Evolutionary conservation across 2,888 invertebrate species (phyloP).

Genomic region (Oegoconia quadripuncta): DNA sequence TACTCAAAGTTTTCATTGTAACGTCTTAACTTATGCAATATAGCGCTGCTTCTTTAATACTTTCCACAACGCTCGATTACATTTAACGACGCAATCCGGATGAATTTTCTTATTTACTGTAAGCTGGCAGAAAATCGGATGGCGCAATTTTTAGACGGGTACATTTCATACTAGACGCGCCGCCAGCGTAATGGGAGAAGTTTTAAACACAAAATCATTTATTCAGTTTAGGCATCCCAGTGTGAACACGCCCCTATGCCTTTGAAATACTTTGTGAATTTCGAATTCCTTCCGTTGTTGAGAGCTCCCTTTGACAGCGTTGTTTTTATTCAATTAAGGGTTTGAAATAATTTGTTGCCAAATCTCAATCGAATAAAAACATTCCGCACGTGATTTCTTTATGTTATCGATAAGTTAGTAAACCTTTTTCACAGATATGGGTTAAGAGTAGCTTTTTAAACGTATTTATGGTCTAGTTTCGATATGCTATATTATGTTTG

Average conservation of each 20-base stretch:
- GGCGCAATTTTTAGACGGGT: constrained; percentile 1
- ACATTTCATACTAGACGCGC: constrained; percentile 5
- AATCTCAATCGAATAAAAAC: constrained; percentile 14
- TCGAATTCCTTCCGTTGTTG: not conserved
- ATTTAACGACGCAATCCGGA: constrained; percentile 71
- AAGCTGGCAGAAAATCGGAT: constrained; percentile 63
- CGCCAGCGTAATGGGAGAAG: constrained; percentile 8
- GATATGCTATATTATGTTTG: too few species aligned
- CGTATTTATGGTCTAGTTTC: too few species aligned
- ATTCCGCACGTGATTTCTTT: not conserved
- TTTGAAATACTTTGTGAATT: constrained; percentile 11
- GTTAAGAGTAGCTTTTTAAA: too few species aligned
- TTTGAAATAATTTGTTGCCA: constrained; percentile 5
- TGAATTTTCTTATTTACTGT: constrained; percentile 76
- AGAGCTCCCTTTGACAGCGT: constrained; percentile 1
- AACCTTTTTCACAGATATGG: too few species aligned
- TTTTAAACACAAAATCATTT: constrained; percentile 12
- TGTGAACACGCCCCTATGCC: not conserved
- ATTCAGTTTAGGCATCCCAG: constrained; percentile 4
- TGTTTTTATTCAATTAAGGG: constrained; percentile 14
- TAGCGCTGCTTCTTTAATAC: constrained; percentile 75
- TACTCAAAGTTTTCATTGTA: constrained; percentile 73
- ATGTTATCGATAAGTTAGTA: constrained; percentile 5
- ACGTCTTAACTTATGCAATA: constrained; percentile 77
- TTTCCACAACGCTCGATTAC: constrained; percentile 76